Conservation (phyloP, 2,113 vertebrate species). For the Prunella fulvescens region DNA sequence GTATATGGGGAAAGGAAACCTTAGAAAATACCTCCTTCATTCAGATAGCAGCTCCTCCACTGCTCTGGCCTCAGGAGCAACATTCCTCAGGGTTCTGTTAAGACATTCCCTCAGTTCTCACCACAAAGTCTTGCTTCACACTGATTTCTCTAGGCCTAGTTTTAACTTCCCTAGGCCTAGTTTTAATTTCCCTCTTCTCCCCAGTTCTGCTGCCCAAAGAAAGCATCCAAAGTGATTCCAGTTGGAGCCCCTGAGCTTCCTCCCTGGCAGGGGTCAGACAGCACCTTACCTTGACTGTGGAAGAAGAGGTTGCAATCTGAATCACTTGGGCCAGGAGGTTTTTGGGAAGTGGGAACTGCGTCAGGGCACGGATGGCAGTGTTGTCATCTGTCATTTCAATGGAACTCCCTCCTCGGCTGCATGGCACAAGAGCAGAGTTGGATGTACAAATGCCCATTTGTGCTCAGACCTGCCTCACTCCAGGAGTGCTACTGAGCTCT, state of each 20-base stretch:
- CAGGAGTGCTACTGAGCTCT: neutral
- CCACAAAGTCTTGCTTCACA: neutral
- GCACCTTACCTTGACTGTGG: conserved; percentile 77
- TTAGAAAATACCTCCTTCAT: neutral
- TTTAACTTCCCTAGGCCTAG: neutral
- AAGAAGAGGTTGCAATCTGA: conserved; percentile 85
- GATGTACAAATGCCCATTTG: neutral
- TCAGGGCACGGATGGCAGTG: conserved; percentile 76
- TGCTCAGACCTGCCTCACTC: neutral
- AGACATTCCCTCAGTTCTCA: neutral
- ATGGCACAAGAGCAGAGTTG: accelerated
- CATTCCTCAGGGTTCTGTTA: neutral
- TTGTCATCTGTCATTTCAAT: conserved; percentile 74
- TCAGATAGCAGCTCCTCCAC: neutral
- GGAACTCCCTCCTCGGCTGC: conserved; percentile 47
- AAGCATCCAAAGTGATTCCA: neutral
- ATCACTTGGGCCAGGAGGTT: conserved; percentile 84
- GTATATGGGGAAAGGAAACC: neutral
- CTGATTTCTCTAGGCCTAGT: neutral
- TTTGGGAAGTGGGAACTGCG: conserved; percentile 87
- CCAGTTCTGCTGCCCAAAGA: neutral
- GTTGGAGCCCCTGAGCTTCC: neutral
- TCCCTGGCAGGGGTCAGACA: neutral
- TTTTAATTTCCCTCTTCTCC: neutral
- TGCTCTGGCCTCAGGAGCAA: neutral